Base-by-base conservation (phyloP, 2,888 invertebrate species). In the Cheilosia soror region DNA sequence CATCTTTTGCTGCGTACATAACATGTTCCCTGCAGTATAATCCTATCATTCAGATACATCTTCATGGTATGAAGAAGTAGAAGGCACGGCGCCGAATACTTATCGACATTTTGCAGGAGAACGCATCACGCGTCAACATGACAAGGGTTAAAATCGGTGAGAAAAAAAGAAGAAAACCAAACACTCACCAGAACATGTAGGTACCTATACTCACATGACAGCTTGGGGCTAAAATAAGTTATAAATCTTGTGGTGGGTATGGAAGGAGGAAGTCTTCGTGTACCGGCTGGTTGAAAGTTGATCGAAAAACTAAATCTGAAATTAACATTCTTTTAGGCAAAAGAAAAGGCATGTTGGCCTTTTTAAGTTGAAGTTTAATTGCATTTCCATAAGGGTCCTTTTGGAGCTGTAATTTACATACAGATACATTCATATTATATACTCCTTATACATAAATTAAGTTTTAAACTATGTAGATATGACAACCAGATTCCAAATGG, bases 61-160 rank as follows among this genome's bases (percentile, higher is more conserved):
- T 72, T 49, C 25, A 51, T 62, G 75, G 71, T 31, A 68, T 66
- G 60, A 42, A 62, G 37, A 73, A 51, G 78, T 68, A 78, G 72
- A 78, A 83, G 60, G 49, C 47, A 55, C 62, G 66, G 57, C 66
- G 62, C 62, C 68, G 72, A 68, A 63, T 29, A 62, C 60, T 72
- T 71, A 79, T 71, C 71, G 66, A 66, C 42, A 66, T 78, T 72
- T 68, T 55, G 66, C 77, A 66, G 66, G 66, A 68, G 72, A 78
- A 73, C 72, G 72, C 82, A 82, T 77, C 82, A 83, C 82, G 78
- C 78, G 72, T 78, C 78, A 68, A 55, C 78, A 72, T 66, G 82
- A 83, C 78, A 83, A 83, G 82, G 82, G 78, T 83, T 72, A 60
- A 62, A 55, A 72, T 44, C 68, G 68, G 51, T 72, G 40, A 51